phyloP scores from a whole-genome alignment of 2,113 vertebrate genomes.

The Haemorhous mexicanus region DNA sequence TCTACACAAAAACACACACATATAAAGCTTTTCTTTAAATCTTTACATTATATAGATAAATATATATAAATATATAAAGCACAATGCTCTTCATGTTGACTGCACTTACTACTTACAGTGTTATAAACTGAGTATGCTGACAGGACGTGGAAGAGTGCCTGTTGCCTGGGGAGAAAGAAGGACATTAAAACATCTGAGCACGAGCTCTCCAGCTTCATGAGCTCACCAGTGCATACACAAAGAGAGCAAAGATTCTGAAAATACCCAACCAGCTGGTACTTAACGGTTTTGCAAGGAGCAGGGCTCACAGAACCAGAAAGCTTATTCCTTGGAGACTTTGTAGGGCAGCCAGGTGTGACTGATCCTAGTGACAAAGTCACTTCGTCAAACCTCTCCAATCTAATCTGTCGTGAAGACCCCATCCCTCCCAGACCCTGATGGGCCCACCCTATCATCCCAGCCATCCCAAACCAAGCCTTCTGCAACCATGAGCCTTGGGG shows the following conservation, averaged over 20 bases:
- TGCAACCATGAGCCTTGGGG: not conserved
- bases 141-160: constrained; percentile 88
- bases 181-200: not conserved
- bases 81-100: not conserved
- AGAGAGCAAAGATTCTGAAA: not conserved
- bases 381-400: not conserved
- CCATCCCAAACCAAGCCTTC: not conserved
- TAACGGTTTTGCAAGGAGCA: not conserved
- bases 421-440: not conserved
- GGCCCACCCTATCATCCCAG: not conserved
- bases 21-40: not conserved
- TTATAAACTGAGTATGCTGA: constrained; percentile 93
- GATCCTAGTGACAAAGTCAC: not conserved
- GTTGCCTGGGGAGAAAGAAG: constrained; percentile 78
- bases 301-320: not conserved
- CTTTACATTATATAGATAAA: not conserved
- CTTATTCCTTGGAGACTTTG: not conserved
- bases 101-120: constrained; percentile 77
- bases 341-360: not conserved
- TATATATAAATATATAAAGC: not conserved
- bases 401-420: not conserved
- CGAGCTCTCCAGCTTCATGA: not conserved
- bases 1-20: not conserved
- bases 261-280: not conserved
- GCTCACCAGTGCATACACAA: fast-evolving